A percentile compares a stretch with the other conserved stretches of the same genome.
Conservation (phyloP, 1,140 invertebrate genomes). For the Meloidogyne exigua region DNA sequence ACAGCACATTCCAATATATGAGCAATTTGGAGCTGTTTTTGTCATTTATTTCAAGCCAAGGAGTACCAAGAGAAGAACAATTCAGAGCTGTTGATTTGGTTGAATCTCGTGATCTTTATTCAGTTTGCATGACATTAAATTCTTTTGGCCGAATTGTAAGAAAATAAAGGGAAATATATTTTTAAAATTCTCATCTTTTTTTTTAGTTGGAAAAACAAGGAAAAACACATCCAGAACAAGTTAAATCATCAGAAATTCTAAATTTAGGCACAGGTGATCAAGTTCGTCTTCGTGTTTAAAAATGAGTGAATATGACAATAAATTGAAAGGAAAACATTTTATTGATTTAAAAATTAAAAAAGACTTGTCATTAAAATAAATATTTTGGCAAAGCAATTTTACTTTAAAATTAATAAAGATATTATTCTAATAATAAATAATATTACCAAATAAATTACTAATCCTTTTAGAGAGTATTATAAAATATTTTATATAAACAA, state of each 20-base stretch:
- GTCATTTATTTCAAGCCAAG: conserved; percentile 77
- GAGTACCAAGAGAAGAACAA: conserved; percentile 86
- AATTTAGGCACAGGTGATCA: conserved; percentile 15
- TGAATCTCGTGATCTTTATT: conserved; percentile 89
- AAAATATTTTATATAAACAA: no score
- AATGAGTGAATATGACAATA: neutral
- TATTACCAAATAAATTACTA: no score
- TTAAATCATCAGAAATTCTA: conserved; percentile 18
- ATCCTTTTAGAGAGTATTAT: no score
- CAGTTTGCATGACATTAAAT: conserved; percentile 88
- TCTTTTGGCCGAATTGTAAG: conserved; percentile 88
- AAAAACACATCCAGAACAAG: conserved; percentile 20
- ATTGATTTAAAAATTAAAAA: neutral
- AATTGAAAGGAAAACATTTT: no score
- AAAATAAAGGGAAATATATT: neutral
- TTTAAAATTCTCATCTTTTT: neutral
- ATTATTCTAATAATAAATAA: no score
- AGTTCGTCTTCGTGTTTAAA: conserved; percentile 10
- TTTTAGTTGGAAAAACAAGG: conserved; percentile 22
- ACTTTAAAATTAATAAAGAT: no score
- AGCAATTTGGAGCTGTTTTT: conserved; percentile 71
- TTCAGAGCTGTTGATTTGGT: conserved; percentile 72
- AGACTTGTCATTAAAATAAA: no score
- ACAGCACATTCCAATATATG: conserved; percentile 71
- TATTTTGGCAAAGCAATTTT: no score